A percentile compares a stretch with the other conserved stretches of the same genome.
phyloP scores from a whole-genome alignment of 2,113 vertebrate species.

The Diphyllodes magnificus region DNA sequence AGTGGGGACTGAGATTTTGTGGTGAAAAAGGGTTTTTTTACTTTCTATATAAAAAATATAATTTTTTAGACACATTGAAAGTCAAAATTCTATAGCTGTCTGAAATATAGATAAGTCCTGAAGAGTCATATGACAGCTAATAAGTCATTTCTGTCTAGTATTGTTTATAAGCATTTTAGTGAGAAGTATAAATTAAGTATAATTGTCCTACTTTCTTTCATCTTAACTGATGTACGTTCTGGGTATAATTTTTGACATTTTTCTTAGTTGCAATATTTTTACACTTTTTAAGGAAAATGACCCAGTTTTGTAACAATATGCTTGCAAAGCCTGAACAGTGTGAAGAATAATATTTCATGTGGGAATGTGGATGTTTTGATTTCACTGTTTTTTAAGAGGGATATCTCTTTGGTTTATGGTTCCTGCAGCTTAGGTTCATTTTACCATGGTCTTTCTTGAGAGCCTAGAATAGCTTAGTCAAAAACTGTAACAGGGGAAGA shows the following conservation, averaged over 20 bases:
- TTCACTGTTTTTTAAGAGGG: background rate
- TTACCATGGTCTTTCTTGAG: background rate
- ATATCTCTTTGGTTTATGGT: background rate
- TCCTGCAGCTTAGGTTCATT: background rate
- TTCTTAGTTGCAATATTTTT: background rate
- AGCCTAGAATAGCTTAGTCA: background rate
- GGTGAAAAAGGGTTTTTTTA: background rate
- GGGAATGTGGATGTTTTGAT: background rate
- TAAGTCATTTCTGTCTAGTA: background rate
- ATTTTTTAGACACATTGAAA: background rate
- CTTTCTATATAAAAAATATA: background rate
- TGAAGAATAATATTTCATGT: background rate
- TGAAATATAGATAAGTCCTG: background rate
- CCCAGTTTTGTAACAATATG: slow-evolving; percentile 9
- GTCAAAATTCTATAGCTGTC: background rate
- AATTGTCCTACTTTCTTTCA: slow-evolving; percentile 40
- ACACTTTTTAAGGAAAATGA: slow-evolving; percentile 15
- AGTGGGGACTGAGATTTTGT: background rate
- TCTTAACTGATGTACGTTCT: background rate
- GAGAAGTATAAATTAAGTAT: background rate
- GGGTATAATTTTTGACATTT: background rate
- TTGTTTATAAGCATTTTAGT: background rate
- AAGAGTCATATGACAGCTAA: background rate
- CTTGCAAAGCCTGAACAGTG: background rate
- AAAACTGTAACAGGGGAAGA: background rate